phyloP scores from a whole-genome alignment of 2,797 vertebrate species.

The Smutsia temminckii region DNA sequence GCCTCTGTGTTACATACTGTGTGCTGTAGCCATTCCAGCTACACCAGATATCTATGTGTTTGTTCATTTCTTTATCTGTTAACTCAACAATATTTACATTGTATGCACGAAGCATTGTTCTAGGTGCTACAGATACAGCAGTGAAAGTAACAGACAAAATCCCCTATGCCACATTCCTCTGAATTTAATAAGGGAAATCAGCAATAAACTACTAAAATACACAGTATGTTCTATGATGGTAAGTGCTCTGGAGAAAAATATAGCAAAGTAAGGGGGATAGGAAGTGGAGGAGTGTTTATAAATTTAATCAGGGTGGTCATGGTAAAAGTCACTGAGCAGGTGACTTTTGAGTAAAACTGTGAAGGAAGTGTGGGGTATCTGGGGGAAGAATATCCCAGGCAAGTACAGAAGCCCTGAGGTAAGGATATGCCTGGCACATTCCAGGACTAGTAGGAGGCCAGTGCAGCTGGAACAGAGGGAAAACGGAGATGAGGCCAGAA shows the following conservation, averaged over 20 bases:
- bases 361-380: not conserved
- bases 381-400: not conserved
- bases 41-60: not conserved
- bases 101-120: not conserved
- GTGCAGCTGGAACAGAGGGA: not conserved
- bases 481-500: not conserved
- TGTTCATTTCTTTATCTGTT: not conserved
- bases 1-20: not conserved
- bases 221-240: not conserved
- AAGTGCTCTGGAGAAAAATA: not conserved
- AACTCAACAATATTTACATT: not conserved
- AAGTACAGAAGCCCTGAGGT: not conserved
- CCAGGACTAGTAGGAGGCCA: not conserved
- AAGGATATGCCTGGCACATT: not conserved
- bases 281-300: not conserved
- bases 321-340: not conserved
- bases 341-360: not conserved
- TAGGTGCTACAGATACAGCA: not conserved
- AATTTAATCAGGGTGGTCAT: not conserved
- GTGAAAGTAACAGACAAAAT: not conserved
- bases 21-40: not conserved
- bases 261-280: not conserved
- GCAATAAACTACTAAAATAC: not conserved
- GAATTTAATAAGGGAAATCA: not conserved
- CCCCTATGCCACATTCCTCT: not conserved